Evolutionary conservation across 2,797 vertebrate species (phyloP).

Genomic region (Eleutherodactylus coqui): DNA sequence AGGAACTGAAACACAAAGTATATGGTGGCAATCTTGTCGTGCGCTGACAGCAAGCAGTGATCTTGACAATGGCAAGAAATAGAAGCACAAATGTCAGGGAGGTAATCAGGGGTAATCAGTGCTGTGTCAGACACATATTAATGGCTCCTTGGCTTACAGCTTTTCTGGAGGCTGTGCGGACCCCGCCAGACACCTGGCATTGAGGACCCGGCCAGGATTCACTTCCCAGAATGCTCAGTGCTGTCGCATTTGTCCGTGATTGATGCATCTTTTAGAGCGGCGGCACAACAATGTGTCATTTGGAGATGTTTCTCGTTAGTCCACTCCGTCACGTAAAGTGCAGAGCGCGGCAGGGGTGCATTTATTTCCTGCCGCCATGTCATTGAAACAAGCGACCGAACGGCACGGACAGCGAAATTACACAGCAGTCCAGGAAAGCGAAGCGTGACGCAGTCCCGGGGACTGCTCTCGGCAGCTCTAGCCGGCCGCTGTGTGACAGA

Average conservation of each 20-base stretch:
- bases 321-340: conserved; percentile 68
- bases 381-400: conserved; percentile 73
- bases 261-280: conserved; percentile 57
- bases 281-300: conserved; percentile 66
- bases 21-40: too few species aligned
- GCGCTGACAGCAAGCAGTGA: too few species aligned
- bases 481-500: conserved; percentile 69
- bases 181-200: not conserved
- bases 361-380: conserved; percentile 68
- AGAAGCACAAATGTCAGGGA: not conserved
- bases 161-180: not conserved
- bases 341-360: conserved; percentile 63
- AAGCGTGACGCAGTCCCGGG: conserved; percentile 57
- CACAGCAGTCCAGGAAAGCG: conserved; percentile 67
- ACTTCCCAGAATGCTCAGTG: conserved; percentile 7
- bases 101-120: not conserved
- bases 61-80: too few species aligned
- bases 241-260: conserved; percentile 47
- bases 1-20: not conserved
- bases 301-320: conserved; percentile 72
- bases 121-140: not conserved
- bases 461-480: conserved; percentile 65
- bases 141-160: not conserved
- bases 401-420: conserved; percentile 72
- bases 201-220: not conserved